Evolutionary conservation across 2,113 vertebrate species (phyloP), one percentile per base, ranked within the genome.

Genomic region (Leucoraja erinaceus): DNA sequence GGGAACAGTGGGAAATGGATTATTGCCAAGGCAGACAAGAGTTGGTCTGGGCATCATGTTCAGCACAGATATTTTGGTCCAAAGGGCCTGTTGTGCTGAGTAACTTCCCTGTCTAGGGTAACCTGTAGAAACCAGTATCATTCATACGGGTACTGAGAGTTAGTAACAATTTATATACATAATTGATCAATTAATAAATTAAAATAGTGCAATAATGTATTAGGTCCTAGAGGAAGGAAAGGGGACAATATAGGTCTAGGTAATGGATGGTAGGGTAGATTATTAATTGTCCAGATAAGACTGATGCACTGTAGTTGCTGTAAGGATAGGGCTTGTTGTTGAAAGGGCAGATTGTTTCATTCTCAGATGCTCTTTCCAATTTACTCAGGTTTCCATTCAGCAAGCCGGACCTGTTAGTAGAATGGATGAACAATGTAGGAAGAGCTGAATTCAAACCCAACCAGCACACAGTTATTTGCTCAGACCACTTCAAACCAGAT

Each of bases 401-500:
- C 94, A 95, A 96, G 74, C 95, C 95, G 0, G 95, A 95, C 88
- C 94, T 96, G 93, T 93, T 96, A 68, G 94, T 93, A 93, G 93
- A 95, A 16, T 96, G 96, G 95, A 94, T 96, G 92, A 93, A 95
- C n/a, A 96, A 96, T 93, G 95, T 96, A 0, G 96, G 95, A 77
- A 94, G 96, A 0, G 94, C 93, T 5, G 66, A 94, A 93, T 96
- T 96, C 93, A 61, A 94, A 88, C 95, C 95, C 92, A 96, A 94
- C 90, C 94, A 95, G 72, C 96, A 95, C 93, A 95, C 95, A 0
- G 95, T 96, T 92, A 95, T 96, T 94, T 96, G 95, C 93, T 96
- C 95, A 0, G 95, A 96, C 68, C 96, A 96, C 93, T 96, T 96
- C 94, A 93, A 94, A 0, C 95, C 95, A 0, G 96, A 96, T 59